Percentiles rank a stretch among this genome's conserved stretches.
Evolutionary conservation across 2,888 invertebrate genomes (phyloP).

Genomic region (Drosophila neotestacea): DNA sequence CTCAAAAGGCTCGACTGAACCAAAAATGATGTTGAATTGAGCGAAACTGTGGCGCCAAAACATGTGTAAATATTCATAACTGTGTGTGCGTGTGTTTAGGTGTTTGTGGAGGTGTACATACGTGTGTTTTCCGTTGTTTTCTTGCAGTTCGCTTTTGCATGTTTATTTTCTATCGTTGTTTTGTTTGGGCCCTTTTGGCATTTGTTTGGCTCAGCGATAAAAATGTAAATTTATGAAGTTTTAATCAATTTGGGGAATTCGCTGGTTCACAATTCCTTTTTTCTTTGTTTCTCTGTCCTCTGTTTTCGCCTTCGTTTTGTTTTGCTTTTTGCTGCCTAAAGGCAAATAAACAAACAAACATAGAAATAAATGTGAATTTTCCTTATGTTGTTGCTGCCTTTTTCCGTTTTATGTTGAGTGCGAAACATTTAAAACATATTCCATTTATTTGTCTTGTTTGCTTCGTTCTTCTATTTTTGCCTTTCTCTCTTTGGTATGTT

Average conservation of each 20-base stretch:
- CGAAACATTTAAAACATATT: constrained; percentile 73
- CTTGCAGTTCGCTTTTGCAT: constrained; percentile 57
- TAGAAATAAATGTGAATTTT: constrained; percentile 50
- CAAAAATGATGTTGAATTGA: constrained; percentile 44
- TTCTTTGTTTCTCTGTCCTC: constrained; percentile 3
- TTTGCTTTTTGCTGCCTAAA: constrained; percentile 44
- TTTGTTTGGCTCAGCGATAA: constrained; percentile 72
- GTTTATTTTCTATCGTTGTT: constrained; percentile 37
- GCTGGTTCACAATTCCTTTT: constrained; percentile 38
- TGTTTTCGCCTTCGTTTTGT: constrained; percentile 16
- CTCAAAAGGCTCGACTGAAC: constrained; percentile 32
- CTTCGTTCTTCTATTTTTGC: constrained; percentile 20
- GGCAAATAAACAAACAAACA: constrained; percentile 38
- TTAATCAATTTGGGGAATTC: constrained; percentile 80
- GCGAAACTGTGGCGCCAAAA: constrained; percentile 60
- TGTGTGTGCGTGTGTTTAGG: constrained; percentile 22
- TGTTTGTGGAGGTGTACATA: constrained; percentile 22
- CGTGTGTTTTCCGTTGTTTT: constrained; percentile 48
- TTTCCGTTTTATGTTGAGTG: constrained; percentile 38
- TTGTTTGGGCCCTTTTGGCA: constrained; percentile 46
- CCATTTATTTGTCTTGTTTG: constrained; percentile 30
- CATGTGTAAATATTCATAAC: constrained; percentile 77
- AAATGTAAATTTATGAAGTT: constrained; percentile 81
- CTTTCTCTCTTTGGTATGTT: constrained; percentile 25
- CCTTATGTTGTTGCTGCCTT: constrained; percentile 21